Evolutionary conservation across 2,888 invertebrate genomes (phyloP).

Genomic region (Eupeodes latifasciatus): DNA sequence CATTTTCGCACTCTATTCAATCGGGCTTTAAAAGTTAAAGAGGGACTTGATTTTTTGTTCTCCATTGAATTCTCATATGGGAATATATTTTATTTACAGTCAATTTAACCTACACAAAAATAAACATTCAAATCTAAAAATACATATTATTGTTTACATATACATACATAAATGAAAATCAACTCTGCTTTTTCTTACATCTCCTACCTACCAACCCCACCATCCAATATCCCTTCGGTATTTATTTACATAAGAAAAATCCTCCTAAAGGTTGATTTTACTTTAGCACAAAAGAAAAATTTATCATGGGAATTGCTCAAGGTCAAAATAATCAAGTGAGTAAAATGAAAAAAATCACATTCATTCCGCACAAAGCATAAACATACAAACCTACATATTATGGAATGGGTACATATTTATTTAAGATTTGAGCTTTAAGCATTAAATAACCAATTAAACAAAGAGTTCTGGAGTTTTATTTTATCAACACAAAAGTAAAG

Average conservation of each 20-base stretch:
- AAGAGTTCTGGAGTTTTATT: neutral
- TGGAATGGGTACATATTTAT: neutral
- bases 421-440: neutral
- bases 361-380: neutral
- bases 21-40: no score
- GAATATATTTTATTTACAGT: neutral
- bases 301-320: neutral
- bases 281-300: conserved; percentile 4
- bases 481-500: neutral
- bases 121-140: conserved; percentile 6
- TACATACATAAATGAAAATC: conserved; percentile 2
- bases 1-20: no score
- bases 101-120: neutral
- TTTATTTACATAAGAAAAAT: conserved; percentile 2
- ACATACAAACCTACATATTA: neutral
- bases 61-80: neutral
- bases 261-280: neutral
- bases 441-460: neutral
- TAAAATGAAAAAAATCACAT: neutral
- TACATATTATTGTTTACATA: neutral
- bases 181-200: neutral
- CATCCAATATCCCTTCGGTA: neutral
- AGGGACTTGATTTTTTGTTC: no score
- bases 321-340: conserved; percentile 8
- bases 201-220: neutral